Evolutionary conservation across 2,888 invertebrate genomes (phyloP).

Genomic region (Torymus auratus): DNA sequence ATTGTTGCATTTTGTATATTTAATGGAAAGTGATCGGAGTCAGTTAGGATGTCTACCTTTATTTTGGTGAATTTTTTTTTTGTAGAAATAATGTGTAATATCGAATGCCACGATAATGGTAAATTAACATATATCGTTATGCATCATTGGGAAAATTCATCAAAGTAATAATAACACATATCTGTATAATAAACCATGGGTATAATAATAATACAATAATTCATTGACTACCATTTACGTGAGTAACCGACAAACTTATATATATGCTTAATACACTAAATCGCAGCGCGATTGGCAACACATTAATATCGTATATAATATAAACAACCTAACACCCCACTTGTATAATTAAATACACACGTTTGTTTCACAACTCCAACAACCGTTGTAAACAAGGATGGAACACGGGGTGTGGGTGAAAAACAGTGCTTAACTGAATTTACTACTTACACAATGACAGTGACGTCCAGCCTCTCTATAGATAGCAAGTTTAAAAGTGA

Average conservation of each 20-base stretch:
- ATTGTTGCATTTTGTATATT: neutral
- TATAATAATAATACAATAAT: constrained; percentile 14
- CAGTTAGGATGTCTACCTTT: constrained; percentile 12
- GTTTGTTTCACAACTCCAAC: constrained; percentile 26
- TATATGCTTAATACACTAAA: constrained; percentile 56
- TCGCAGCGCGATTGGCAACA: constrained; percentile 36
- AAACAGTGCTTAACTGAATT: too few relatives aligned
- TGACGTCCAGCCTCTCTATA: too few relatives aligned
- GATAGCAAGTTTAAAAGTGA: too few relatives aligned
- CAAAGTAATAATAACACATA: constrained; percentile 8
- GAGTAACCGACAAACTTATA: constrained; percentile 44
- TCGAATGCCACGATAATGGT: too few relatives aligned
- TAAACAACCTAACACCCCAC: constrained; percentile 38
- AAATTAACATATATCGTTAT: neutral
- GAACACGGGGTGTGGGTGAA: neutral
- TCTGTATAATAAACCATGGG: constrained; percentile 2
- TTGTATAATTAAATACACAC: constrained; percentile 16
- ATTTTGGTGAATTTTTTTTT: constrained; percentile 27
- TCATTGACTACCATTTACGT: constrained; percentile 38
- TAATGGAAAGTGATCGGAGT: neutral
- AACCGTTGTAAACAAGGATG: constrained; percentile 19
- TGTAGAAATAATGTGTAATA: too few relatives aligned
- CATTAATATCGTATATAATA: constrained; percentile 50
- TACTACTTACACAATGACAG: too few relatives aligned
- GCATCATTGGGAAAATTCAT: constrained; percentile 4